phyloP scores from a whole-genome alignment of 2,888 invertebrate genomes.

The Netelia fuscicornis region DNA sequence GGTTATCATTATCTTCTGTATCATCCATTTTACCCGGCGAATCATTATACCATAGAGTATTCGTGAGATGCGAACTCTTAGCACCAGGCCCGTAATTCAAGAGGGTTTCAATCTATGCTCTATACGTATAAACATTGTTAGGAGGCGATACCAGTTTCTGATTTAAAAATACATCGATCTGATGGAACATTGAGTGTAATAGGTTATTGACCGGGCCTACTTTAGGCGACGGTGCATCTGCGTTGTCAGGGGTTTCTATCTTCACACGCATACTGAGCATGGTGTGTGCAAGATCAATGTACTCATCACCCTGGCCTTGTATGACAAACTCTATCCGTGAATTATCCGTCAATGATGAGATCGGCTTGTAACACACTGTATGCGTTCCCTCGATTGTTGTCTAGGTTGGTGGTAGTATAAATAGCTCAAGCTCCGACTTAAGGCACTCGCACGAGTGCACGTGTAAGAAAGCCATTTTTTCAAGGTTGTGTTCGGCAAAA shows the following conservation, averaged over 20 bases:
- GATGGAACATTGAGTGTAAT: constrained; percentile 69
- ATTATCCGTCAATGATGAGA: constrained; percentile 69
- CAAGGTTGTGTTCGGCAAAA: constrained; percentile 26
- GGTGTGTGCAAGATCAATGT: constrained; percentile 71
- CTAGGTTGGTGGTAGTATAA: constrained; percentile 67
- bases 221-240: too few relatives aligned
- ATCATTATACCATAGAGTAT: constrained; percentile 54
- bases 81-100: constrained; percentile 38
- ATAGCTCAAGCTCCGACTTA: constrained; percentile 45
- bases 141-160: constrained; percentile 62
- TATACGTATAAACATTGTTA: constrained; percentile 68
- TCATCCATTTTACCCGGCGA: constrained; percentile 39
- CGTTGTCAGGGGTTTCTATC: constrained; percentile 17
- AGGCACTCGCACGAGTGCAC: constrained; percentile 17
- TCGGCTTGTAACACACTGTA: constrained; percentile 70
- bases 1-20: constrained; percentile 17
- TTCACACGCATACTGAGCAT: constrained; percentile 34
- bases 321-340: constrained; percentile 72
- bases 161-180: constrained; percentile 57
- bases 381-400: constrained; percentile 67
- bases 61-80: constrained; percentile 69
- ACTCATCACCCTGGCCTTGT: constrained; percentile 70
- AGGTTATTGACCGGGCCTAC: constrained; percentile 64
- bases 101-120: constrained; percentile 58
- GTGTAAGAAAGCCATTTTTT: constrained; percentile 23